Base-by-base conservation (phyloP, 2,113 vertebrate species). In the Tylochromis polylepis region DNA sequence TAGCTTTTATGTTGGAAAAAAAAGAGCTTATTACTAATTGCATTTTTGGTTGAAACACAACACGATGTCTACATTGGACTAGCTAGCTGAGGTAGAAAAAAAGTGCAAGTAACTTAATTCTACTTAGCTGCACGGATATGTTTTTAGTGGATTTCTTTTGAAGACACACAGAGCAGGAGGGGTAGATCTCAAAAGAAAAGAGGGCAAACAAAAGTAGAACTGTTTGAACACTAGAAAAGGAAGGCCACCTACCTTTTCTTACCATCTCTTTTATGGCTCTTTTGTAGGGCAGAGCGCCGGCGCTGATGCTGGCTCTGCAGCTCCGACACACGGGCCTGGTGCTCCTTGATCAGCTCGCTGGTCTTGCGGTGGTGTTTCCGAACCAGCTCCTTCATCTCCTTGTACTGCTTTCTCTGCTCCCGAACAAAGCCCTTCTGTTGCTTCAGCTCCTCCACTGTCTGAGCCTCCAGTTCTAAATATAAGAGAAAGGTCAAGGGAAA, bases 361-460 rank as follows among this genome's bases (percentile, higher is more conserved):
- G 98, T 99, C 95, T 98, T 98, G 95, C 98, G 98, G 95, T 99
- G 98, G 88, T 99, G 99, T 82, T 96, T 98, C 88, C 98, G 97
- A 3, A 99, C 97, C 87, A 99, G 96, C 85, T 99, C 99, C 95
- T 99, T 99, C 97, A 99, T 98, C 93, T 99, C 99, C 90, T 99
- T 99, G 96, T 99, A 99, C 94, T 99, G 98, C 75, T 97, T 98
- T 93, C 97, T 98, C 81, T 99, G 98, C 87, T 99, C 98, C 8
- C 98, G 97, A 29, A 99, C 97, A 77, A 99, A 99, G 0, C 97
- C 95, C 84, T 99, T 99, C 93, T 98, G 97, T 81, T 99, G 98
- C 91, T 99, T 99, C 56, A 99, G 88, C 92, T 99, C 98, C 92
- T 99, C 98, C 4, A 98, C 93, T 0, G 97, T 97, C 95, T 99